A percentile compares a stretch with the other conserved stretches of the same genome.
Conservation (phyloP, 23 tunicate genomes). For the Trididemnum clinides region DNA sequence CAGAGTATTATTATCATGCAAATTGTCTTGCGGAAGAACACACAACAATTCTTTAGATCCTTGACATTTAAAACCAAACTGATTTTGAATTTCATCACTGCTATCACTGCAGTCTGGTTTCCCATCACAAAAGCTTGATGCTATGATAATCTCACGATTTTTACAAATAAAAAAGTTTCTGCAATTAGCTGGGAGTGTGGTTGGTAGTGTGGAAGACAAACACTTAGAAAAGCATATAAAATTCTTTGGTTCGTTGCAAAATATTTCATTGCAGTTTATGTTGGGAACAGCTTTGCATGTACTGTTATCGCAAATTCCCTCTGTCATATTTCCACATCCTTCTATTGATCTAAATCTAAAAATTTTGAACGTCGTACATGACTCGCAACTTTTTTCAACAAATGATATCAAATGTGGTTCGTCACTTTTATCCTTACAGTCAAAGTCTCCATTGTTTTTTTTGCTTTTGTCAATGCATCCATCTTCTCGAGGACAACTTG, state of each 20-base stretch:
- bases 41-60: neutral
- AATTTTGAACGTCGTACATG: neutral
- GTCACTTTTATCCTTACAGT: too few species aligned
- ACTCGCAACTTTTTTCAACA: neutral
- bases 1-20: neutral
- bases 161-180: neutral
- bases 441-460: too few species aligned
- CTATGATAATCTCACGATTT: neutral
- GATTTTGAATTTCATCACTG: neutral
- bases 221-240: neutral
- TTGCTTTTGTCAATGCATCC: too few species aligned
- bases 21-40: slow-evolving; percentile 5
- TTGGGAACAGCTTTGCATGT: neutral
- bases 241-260: neutral
- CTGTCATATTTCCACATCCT: neutral
- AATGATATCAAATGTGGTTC: neutral
- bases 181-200: neutral
- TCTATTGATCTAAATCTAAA: neutral
- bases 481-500: too few species aligned
- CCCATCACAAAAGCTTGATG: neutral
- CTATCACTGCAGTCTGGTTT: neutral
- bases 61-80: slow-evolving; percentile 8
- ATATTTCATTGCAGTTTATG: too few species aligned
- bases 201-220: neutral
- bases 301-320: neutral